Percentiles rank a stretch among this genome's conserved stretches.
Evolutionary conservation across 2,797 vertebrate genomes (phyloP).

Genomic region (Monodelphis domestica): DNA sequence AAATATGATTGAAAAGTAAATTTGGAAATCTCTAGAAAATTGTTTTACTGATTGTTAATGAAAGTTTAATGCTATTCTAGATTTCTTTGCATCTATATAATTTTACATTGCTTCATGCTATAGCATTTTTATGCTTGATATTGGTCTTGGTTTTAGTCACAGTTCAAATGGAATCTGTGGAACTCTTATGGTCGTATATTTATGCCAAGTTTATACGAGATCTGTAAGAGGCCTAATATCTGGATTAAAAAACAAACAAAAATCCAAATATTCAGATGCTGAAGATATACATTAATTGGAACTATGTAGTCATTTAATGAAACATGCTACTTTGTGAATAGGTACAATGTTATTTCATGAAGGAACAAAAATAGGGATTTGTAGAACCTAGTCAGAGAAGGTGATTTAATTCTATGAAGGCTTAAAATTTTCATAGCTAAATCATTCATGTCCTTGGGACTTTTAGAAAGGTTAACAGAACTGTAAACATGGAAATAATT

Average conservation of each 20-base stretch:
- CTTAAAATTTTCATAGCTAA: neutral
- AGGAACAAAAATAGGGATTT: neutral
- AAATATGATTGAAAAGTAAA: neutral
- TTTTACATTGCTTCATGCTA: neutral
- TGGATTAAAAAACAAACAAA: neutral
- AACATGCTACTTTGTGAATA: neutral
- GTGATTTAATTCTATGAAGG: neutral
- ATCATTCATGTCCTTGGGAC: neutral
- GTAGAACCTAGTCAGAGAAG: neutral
- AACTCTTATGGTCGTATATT: neutral
- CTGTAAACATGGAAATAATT: constrained; percentile 14
- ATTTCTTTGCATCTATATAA: neutral
- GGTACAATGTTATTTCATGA: neutral
- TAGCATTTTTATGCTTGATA: constrained; percentile 20
- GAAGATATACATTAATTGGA: neutral
- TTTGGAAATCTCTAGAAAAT: neutral
- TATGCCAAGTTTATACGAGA: no score
- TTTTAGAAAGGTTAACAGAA: neutral
- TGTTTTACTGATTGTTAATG: neutral
- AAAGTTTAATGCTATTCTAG: neutral
- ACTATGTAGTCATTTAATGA: neutral
- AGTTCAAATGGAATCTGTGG: constrained; percentile 10
- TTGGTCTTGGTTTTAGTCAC: neutral
- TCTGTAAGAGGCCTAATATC: neutral
- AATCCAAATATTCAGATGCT: neutral